A percentile compares a stretch with the other conserved stretches of the same genome.
These are phyloP conservation scores for Melospiza georgiana DNA, from an alignment of 2,113 vertebrate species.

Conservation along the genomic window DNA sequence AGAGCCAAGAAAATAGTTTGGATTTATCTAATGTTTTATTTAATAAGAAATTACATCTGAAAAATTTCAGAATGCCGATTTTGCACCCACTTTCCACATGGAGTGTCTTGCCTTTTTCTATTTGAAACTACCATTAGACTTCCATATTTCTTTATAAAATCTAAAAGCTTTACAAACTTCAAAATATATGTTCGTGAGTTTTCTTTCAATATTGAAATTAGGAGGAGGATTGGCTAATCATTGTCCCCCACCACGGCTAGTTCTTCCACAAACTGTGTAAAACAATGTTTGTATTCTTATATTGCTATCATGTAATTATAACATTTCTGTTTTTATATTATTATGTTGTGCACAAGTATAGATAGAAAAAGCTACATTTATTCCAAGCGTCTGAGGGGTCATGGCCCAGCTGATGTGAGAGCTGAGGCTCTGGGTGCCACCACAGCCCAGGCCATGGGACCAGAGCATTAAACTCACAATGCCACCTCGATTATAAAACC, in stretches of 20 bases:
- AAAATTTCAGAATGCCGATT: background rate
- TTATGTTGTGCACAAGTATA: background rate
- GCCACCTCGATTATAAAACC: background rate
- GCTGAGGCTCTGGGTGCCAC: background rate
- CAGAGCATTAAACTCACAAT: background rate
- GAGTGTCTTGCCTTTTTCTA: background rate
- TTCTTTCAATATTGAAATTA: background rate
- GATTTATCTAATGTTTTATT: background rate
- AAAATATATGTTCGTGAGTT: background rate
- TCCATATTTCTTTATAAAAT: background rate
- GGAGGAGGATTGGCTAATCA: background rate
- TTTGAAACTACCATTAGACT: background rate
- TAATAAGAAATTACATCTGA: background rate
- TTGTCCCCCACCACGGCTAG: background rate
- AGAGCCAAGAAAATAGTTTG: background rate
- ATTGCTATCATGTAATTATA: background rate
- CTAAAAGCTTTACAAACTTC: background rate
- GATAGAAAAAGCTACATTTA: background rate
- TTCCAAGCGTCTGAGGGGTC: background rate
- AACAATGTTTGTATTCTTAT: background rate
- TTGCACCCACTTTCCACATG: background rate
- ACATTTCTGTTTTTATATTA: background rate
- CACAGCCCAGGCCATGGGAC: fast-evolving
- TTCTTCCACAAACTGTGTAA: background rate
- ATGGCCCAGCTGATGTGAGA: fast-evolving